Conservation (phyloP, 2,113 vertebrate genomes). For the Spea multiplicata region DNA sequence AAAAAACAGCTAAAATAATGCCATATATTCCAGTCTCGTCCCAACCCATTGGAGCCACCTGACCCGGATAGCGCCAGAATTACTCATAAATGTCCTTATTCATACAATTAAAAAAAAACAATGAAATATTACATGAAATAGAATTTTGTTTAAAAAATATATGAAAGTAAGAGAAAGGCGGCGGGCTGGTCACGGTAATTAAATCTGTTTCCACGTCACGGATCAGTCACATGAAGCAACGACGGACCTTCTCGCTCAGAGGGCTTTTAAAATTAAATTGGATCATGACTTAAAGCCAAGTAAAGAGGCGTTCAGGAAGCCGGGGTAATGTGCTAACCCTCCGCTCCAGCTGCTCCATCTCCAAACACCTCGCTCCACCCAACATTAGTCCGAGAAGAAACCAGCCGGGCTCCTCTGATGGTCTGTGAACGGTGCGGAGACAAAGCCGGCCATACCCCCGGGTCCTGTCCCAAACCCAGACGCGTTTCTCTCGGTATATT, state of each 20-base stretch:
- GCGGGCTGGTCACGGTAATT: neutral
- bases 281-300: neutral
- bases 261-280: neutral
- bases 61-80: too few species aligned
- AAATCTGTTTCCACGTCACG: neutral
- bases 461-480: constrained; percentile 9
- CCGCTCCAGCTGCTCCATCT: constrained; percentile 13
- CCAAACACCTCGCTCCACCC: constrained; percentile 32
- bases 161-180: neutral
- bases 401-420: neutral
- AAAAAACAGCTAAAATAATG: too few species aligned
- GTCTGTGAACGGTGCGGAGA: neutral
- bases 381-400: constrained; percentile 16
- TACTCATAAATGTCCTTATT: too few species aligned
- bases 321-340: constrained; percentile 20
- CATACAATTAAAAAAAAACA: too few species aligned
- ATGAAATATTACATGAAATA: too few species aligned
- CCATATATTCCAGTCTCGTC: too few species aligned
- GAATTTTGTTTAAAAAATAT: too few species aligned
- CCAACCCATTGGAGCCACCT: too few species aligned
- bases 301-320: neutral
- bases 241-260: neutral
- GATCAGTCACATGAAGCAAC: neutral
- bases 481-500: neutral
- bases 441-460: constrained; percentile 7